Percentiles rank a stretch among this genome's conserved stretches.
These are phyloP conservation scores for Parnassius mnemosyne DNA, from an alignment of 2,888 invertebrate genomes.

Conservation along the genomic window DNA sequence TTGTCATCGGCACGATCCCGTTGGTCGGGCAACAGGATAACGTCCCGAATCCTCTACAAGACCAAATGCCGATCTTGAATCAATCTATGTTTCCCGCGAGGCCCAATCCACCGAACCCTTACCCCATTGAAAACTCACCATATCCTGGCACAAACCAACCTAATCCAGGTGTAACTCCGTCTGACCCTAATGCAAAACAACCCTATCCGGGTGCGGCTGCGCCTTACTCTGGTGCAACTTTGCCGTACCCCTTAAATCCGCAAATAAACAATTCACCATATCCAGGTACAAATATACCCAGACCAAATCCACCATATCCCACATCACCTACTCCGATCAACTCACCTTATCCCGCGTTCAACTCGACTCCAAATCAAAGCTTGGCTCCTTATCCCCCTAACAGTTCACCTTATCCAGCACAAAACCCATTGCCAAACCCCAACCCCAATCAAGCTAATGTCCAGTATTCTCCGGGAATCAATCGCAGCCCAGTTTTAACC, in stretches of 20 bases:
- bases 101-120: conserved; percentile 32
- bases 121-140: conserved; percentile 30
- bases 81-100: conserved; percentile 39
- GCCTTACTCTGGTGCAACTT: conserved; percentile 34
- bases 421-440: conserved; percentile 25
- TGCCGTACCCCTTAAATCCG: conserved; percentile 29
- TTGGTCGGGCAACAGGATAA: conserved; percentile 47
- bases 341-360: not conserved
- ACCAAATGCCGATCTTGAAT: conserved; percentile 45
- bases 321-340: conserved; percentile 15
- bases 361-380: conserved; percentile 22
- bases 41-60: conserved; percentile 40
- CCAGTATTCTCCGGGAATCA: not conserved
- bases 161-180: conserved; percentile 32
- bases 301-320: conserved; percentile 31
- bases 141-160: conserved; percentile 33
- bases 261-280: conserved; percentile 10
- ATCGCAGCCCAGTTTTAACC: conserved; percentile 21
- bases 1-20: conserved; percentile 60
- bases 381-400: conserved; percentile 29
- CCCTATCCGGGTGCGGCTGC: conserved; percentile 33
- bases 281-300: conserved; percentile 15
- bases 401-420: conserved; percentile 26
- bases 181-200: conserved; percentile 14
- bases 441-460: not conserved